These are phyloP conservation scores for Oxytorus armatus DNA, from an alignment of 2,888 invertebrate species.

Conservation along the genomic window DNA sequence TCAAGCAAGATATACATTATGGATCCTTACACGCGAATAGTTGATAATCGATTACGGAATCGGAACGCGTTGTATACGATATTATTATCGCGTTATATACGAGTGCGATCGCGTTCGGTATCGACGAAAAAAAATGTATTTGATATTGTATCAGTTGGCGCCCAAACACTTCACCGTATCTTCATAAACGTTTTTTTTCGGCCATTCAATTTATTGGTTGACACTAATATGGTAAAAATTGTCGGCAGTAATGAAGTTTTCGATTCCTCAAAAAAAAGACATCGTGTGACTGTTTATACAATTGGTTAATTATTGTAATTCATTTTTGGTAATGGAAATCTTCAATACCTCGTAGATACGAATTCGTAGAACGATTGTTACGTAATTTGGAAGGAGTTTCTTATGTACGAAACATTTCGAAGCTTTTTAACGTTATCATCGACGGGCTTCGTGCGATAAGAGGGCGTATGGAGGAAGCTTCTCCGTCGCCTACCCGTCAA, in stretches of 20 bases:
- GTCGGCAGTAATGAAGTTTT: background rate
- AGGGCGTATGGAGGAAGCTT: conserved; percentile 66
- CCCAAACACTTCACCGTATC: background rate
- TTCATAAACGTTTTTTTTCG: background rate
- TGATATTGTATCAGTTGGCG: background rate
- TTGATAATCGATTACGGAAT: background rate
- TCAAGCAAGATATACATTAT: background rate
- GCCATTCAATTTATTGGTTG: no score
- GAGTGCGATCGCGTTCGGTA: background rate
- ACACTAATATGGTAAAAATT: no score
- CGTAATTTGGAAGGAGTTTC: background rate
- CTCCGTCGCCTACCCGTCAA: conserved; percentile 16
- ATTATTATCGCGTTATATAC: background rate
- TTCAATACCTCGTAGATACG: background rate
- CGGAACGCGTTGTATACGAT: no score
- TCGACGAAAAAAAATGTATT: background rate
- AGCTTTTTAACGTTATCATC: conserved; percentile 58
- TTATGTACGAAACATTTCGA: conserved; percentile 5
- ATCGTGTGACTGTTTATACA: no score
- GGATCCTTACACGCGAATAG: background rate
- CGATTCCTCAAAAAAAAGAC: background rate
- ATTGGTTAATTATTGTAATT: background rate
- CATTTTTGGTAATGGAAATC: background rate
- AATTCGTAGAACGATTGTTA: background rate
- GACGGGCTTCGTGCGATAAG: conserved; percentile 76